Conservation (phyloP, 2,797 vertebrate genomes). For the Pelobates cultripes region DNA sequence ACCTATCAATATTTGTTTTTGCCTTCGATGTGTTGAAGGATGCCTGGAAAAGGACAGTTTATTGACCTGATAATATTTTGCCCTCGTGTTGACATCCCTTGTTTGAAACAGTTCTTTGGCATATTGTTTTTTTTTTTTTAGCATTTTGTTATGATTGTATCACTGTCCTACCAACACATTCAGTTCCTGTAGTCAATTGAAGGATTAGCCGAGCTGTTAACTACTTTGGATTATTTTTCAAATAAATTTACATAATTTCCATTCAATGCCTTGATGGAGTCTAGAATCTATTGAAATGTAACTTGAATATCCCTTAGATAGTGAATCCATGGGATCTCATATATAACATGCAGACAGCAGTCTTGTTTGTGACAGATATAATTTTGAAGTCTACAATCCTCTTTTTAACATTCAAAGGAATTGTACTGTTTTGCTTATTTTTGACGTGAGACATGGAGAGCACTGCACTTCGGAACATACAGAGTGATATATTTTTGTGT, state of each 20-base stretch:
- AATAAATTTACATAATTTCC: neutral
- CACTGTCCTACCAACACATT: neutral
- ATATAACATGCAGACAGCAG: neutral
- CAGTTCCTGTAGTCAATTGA: neutral
- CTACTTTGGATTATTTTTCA: neutral
- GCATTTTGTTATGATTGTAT: constrained; percentile 54
- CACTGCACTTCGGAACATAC: neutral
- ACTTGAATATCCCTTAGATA: neutral
- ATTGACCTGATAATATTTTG: constrained; percentile 39
- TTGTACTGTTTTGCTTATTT: neutral
- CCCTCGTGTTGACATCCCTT: constrained; percentile 52
- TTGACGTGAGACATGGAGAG: neutral
- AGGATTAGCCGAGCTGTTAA: constrained; percentile 14
- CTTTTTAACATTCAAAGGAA: neutral
- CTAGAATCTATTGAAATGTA: neutral
- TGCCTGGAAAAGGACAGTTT: constrained; percentile 28
- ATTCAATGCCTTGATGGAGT: neutral
- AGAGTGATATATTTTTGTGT: neutral
- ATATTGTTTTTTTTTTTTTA: constrained; percentile 60
- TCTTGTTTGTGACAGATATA: neutral
- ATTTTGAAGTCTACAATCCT: neutral
- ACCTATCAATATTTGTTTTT: constrained; percentile 37
- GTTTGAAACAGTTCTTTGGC: neutral
- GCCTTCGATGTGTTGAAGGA: constrained; percentile 54
- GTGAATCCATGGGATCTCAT: neutral